Evolutionary conservation across 2,113 vertebrate species (phyloP), one percentile per base, ranked within the genome.

Genomic region (Boulengerochromis microlepis): DNA sequence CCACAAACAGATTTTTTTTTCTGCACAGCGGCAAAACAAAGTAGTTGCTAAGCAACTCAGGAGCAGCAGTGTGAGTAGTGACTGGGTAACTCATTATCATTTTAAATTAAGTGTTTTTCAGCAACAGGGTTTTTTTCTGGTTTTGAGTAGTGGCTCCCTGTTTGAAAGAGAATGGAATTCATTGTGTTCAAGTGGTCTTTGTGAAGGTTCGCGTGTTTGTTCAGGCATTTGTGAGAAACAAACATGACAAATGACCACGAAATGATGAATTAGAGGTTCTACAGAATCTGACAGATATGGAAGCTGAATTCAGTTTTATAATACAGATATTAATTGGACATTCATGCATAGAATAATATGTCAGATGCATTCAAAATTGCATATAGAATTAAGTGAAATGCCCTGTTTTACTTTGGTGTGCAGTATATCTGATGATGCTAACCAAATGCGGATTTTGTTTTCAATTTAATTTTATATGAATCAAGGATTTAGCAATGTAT

Each of bases 21-120:
- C 16, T 50, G 42, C 6, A 47, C 42, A 1, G 15, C 2, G 2
- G 66, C 64, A 35, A 82, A 82, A 90, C 84, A 82, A 82, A 81
- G 64, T 11, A 10, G 88, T 90, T 90, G 57, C 91, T 33, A 33
- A 64, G 91, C 82, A 89, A 85, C 89, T 80, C 9, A 1, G 53
- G 29, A 52, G 71, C 50, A 31, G 80, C 80, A 10, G 18, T 8
- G 19, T 29, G 50, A 42, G 50, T 5, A 1, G 45, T 40, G 76
- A 54, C 85, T 82, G 3, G 69, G 82, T 84, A 54, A 10, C 6
- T 24, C 29, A 42, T 83, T 61, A 69, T 10, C 83, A 54, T 84
- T 90, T 84, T 56, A 71, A 69, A 82, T 87, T 2, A 76, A 66
- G 83, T 12, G 82, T 53, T 69, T 22, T 83, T 22, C 5, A 83